Base-by-base conservation (phyloP, 2,113 vertebrate genomes). In the Saccopteryx leptura region DNA sequence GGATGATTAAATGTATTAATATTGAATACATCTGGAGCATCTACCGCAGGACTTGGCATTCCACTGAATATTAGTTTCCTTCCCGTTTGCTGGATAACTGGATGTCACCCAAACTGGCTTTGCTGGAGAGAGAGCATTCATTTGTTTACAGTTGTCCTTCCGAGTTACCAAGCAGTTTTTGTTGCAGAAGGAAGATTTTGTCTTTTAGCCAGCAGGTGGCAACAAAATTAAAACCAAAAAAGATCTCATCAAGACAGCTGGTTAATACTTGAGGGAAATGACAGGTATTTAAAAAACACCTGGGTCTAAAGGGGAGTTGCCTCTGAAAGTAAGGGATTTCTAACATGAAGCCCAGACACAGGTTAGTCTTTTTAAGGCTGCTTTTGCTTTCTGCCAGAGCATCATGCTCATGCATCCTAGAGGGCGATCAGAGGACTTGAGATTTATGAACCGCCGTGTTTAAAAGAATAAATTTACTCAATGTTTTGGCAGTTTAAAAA, bases 191-290 rank as follows among this genome's bases (percentile, higher is more conserved):
- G 86, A 95, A 83, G 97, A 80, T 56, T 94, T 97, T 96, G 71
- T 97, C 48, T 86, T 85, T 97, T 63, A 97, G 68, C 95, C 96
- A 98, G 98, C 96, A 98, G 97, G 95, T 98, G 97, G 98, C 98
- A 98, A 98, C 80, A 90, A 96, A 96, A 96, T 97, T 93, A 97
- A 98, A 96, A 93, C 91, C 97, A 97, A 96, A 96, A 78, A 87
- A 93, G 58, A 88, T 94, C 78, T 95, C 48, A 9, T 83, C 0
- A 7, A 18, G 28, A 75, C 56, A 66, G 76, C 89, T 75, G 90
- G 71, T 74, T 71, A 71, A 92, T 78, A 17, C 46, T 72, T 60
- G 72, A 69, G 60, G 74, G 58, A 87, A 93, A 87, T 85, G 80
- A 74, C 93, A 90, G n/a, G 26, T 95, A 28, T 52, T 81, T 65